Evolutionary conservation across 2,797 vertebrate species (phyloP), one percentile per base, ranked within the genome.

Genomic region (Coregonus sp.): DNA sequence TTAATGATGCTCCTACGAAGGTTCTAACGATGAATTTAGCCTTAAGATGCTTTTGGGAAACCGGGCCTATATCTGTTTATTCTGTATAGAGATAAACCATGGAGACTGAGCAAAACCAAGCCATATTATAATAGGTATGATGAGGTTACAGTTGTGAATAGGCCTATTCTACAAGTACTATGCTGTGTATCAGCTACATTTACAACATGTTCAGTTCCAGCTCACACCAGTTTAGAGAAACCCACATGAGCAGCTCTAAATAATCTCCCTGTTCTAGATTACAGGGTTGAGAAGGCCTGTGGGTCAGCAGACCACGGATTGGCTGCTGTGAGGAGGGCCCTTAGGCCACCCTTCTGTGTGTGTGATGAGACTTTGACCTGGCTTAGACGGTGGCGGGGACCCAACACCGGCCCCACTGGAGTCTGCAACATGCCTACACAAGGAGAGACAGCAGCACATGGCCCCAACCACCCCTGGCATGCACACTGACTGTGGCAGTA

Each of bases 321-420:
- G 88, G 87, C 80, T 85, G 76, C 11, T 31, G 33, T 31, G 51
- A 63, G 73, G 73, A 79, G 68, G 56, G 74, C 84, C 83, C 52
- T 75, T 11, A 12, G 66, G 82, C 81, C 81, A 70, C 80, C 81
- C 78, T 59, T 76, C 37, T 40, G 40, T 47, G 74, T 33, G 82
- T 79, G 85, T 79, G 68, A 84, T 78, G 86, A 90, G 87, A 89
- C 91, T 91, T 89, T 92, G 87, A 87, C 90, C 89, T 0, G 79
- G 69, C 79, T 78, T 20, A 82, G 81, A 79, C 74, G 2, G 9
- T 73, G 89, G 90, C 87, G 74, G 80, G 79, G 40, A 68, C 66
- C 81, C 89, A 89, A 20, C 50, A 2, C 1, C 59, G 5, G 25
- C 68, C 20, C 4, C 15, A 67, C 84, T 83, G 79, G 76, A 70